Conservation (phyloP, 2,888 invertebrate genomes). For the Mamestra brassicae region DNA sequence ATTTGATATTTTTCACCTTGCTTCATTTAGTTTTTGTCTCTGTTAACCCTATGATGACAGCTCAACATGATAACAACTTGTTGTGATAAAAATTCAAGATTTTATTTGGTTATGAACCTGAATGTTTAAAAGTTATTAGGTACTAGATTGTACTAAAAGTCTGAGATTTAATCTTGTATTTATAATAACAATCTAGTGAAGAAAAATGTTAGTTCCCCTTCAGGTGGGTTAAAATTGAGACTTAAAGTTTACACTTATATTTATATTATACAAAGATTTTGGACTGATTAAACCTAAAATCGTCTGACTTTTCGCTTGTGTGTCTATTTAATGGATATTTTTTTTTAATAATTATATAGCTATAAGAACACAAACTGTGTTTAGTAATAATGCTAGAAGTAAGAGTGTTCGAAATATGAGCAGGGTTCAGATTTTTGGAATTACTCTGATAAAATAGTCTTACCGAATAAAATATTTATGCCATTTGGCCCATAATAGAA, state of each 20-base stretch:
- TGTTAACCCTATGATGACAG: slow-evolving; percentile 68
- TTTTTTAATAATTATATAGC: neutral
- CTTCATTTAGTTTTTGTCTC: slow-evolving; percentile 36
- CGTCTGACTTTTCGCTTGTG: slow-evolving; percentile 10
- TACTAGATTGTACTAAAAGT: slow-evolving; percentile 12
- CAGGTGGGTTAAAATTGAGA: slow-evolving; percentile 67
- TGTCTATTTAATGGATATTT: slow-evolving; percentile 20
- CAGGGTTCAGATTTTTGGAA: slow-evolving; percentile 10
- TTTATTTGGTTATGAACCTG: slow-evolving; percentile 22
- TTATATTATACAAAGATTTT: slow-evolving; percentile 18
- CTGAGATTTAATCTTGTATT: slow-evolving; percentile 24
- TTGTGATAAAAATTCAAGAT: slow-evolving; percentile 26
- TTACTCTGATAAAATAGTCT: neutral
- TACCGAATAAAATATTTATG: neutral
- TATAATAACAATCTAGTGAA: slow-evolving; percentile 22
- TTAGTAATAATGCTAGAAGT: slow-evolving; percentile 15
- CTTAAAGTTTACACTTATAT: slow-evolving; percentile 30
- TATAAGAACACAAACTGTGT: slow-evolving; percentile 16
- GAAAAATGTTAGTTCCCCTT: slow-evolving; percentile 69
- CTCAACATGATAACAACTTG: slow-evolving; percentile 37
- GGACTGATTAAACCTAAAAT: slow-evolving; percentile 31
- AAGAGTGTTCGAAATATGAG: neutral
- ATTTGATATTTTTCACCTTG: slow-evolving; percentile 4
- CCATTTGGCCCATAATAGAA: neutral
- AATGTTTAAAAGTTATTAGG: neutral